These are phyloP conservation scores for Anser brachyrhynchus DNA, from an alignment of 2,113 vertebrate genomes.

Conservation along the genomic window DNA sequence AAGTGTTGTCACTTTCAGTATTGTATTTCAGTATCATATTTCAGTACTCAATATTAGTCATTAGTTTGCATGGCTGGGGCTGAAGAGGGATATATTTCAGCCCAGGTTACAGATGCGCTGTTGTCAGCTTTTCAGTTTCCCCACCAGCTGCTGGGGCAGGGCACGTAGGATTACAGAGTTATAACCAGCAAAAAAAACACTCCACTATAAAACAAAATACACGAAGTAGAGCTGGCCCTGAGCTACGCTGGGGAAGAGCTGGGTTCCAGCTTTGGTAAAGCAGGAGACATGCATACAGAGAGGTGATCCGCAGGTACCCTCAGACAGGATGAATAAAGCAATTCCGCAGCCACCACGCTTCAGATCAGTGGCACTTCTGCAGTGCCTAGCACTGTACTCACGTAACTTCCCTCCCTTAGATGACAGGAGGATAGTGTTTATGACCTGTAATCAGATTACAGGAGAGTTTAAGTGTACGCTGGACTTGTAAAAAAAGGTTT, in stretches of 20 bases:
- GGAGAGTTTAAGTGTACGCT: not conserved
- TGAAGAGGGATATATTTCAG: not conserved
- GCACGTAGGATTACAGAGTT: not conserved
- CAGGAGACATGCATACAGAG: not conserved
- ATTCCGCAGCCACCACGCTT: not conserved
- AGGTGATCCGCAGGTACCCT: not conserved
- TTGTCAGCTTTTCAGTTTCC: not conserved
- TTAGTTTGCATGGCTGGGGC: not conserved
- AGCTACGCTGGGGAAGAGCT: not conserved
- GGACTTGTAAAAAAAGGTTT: not conserved
- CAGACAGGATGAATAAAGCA: not conserved
- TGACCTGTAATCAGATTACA: not conserved
- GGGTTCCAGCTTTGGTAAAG: not conserved
- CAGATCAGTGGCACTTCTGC: not conserved
- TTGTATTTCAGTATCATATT: not conserved
- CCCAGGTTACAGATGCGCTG: not conserved
- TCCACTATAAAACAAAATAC: not conserved
- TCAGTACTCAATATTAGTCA: not conserved
- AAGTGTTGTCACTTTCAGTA: not conserved
- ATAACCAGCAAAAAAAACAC: not conserved
- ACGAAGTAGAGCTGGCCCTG: not conserved
- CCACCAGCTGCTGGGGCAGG: not conserved
- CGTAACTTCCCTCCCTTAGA: fast-evolving
- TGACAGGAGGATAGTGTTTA: not conserved
- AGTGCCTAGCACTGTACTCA: fast-evolving